Evolutionary conservation across 2,888 invertebrate species (phyloP), one percentile per base, ranked within the genome.

Genomic region (Aspidiotus rigidus): DNA sequence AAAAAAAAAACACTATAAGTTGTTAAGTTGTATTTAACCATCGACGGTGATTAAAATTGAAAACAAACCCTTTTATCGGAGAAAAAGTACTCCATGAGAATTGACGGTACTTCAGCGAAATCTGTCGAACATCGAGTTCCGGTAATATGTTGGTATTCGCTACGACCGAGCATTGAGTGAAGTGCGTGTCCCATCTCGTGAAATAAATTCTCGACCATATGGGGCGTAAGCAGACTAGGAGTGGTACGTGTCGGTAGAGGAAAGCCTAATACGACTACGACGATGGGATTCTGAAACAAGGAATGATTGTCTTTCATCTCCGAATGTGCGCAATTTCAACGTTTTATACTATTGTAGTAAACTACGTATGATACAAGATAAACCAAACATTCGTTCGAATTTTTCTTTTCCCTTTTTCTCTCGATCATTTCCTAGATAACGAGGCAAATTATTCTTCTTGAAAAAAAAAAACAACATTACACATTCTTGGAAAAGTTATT

Each of bases 161-260:
- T 96, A 72, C 96, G 84, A 2, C 93, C 99, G 73, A 99, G 80
- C 95, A 99, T 97, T 16, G 97, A 96, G 80, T 99, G 99, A 84
- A 98, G 87, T 15, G 98, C 99, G 81, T 99, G 99, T 0, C 99
- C 99, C 88, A 95, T 88, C 82, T 99, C 98, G 78, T 99, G 99
- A 79, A 98, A 98, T 73, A 99, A 82, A 81, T 97, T 99, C 79
- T 98, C 97, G 9, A 97, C 89, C 76, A 90, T 88, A 16, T 86
- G 84, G 0, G 92, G 90, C 39, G 86, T 84, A 69, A 99, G 81
- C 64, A 96, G 80, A 57, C 91, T 88, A 0, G 91, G 91, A 7
- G 84, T 85, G 0, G 83, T 83, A 83, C 86, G 85, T 73, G 85
- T 84, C 0, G 91, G 89, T 44, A 86, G 82, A 57, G 88, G 85